Base-by-base conservation (phyloP, 2,888 invertebrate species). In the Cryptus viduatorius region DNA sequence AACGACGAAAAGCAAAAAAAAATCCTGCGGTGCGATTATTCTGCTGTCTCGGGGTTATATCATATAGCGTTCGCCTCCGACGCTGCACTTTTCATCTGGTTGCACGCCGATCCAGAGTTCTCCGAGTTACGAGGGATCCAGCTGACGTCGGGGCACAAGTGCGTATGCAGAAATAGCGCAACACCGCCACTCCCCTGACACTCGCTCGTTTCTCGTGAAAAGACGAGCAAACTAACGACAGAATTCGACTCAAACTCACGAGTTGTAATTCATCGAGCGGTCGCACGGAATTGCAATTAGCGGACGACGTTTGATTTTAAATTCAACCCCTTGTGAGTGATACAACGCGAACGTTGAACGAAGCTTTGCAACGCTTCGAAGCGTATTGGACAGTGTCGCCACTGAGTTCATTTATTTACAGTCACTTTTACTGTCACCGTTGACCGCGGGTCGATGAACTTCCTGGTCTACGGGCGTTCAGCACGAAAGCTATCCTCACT, bases 111-210 rank as follows among this genome's bases (percentile, higher is more conserved):
- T 82, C 44, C 71, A 79, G 81, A 76, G 44, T 72, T 71, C 48
- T 71, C 24, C 64, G 80, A 84, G 75, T 69, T 76, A 71, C 78
- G 82, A 72, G 59, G 75, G 69, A 42, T 82, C 82, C 81, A 84
- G 82, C 84, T 86, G 76, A 84, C 69, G 82, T 83, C 53, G 79
- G 71, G 79, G 46, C 79, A 56, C 77, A 84, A 82, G 82, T 84
- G 79, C 79, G 65, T 50, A 68, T 64, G 72, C 79, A 82, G 82
- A 84, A 86, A 86, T 84, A 84, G 84, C 84, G 76, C 71, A 48
- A 75, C 46, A 78, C 81, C 24, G 29, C 69, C 50, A 59, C 68
- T 69, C 29, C 77, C 61, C 50, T 69, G 4, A 31, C 24, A 37
- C 53, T 16, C 31, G 50, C 5, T 53, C 44, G 37, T 53, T 80